phyloP scores from a whole-genome alignment of 2,888 invertebrate genomes.

The Spilosoma lubricipeda region DNA sequence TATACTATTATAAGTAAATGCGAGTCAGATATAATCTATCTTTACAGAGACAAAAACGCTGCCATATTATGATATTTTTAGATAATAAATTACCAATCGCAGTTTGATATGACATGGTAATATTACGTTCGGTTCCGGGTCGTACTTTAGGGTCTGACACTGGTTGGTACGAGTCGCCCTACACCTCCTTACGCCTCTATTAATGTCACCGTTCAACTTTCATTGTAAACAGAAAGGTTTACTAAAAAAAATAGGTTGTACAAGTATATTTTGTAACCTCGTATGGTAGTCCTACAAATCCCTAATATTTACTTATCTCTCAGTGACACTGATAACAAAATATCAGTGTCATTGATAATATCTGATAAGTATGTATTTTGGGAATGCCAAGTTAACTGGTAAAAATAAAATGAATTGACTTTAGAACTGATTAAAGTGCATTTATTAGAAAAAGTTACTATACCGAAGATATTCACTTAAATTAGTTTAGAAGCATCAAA shows the following conservation, averaged over 20 bases:
- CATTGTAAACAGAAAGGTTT: conserved; percentile 31
- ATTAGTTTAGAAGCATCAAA: not conserved
- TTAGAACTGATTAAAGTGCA: not conserved
- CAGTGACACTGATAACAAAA: conserved; percentile 28
- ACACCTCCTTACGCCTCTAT: conserved; percentile 42
- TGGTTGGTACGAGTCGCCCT: conserved; percentile 61
- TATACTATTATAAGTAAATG: conserved; percentile 34
- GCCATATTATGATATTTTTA: not conserved
- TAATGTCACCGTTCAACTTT: conserved; percentile 49
- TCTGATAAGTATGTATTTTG: not conserved
- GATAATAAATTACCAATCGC: not conserved
- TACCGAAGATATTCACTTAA: not conserved
- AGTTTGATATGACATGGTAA: conserved; percentile 23
- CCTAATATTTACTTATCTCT: not conserved
- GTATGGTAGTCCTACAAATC: not conserved
- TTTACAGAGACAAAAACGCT: conserved; percentile 10
- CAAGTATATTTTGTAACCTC: not conserved
- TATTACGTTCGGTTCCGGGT: conserved; percentile 32
- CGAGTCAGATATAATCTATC: conserved; percentile 19
- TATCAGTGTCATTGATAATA: conserved; percentile 5
- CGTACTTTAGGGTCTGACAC: conserved; percentile 53
- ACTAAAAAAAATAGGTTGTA: not conserved
- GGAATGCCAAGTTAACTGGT: not conserved
- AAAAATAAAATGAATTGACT: not conserved
- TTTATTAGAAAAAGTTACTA: not conserved